Base-by-base conservation (phyloP, 2,113 vertebrate genomes). In the Motacilla tschutschensis region DNA sequence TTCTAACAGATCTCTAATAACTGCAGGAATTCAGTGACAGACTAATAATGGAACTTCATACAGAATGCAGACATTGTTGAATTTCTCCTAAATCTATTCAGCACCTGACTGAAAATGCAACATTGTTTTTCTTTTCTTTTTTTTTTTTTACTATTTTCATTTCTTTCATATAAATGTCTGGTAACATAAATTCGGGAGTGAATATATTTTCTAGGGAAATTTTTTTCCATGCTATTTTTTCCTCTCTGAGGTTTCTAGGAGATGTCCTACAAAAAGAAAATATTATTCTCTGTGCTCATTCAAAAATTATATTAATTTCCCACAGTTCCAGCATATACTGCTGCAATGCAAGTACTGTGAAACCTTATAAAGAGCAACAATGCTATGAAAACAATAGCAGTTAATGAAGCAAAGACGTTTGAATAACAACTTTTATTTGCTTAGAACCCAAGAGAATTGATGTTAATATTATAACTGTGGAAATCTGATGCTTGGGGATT, bases 201-300 rank as follows among this genome's bases (percentile, higher is more conserved):
- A 63, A 59, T 54, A 16, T 35, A 55, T 66, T 80, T 62, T 5
- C 11, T 57, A 6, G 4, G 14, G 15, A 17, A 7, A 17, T 10
- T 2, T 5, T 8, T 76, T 72, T 33, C 4, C 5, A 14, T 47
- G 1, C 0, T 24, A 9, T 10, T 64, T 44, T 36, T 21, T 9
- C 16, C 4, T 8, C 15, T 47, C 12, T 29, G 18, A 63, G 8
- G 3, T 10, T 75, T 83, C 18, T 40, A 74, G 33, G 3, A 58
- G 16, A 8, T 53, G 2, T 41, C 29, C 17, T 65, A 18, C 3
- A 21, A 29, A 83, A 65, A 86, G 8, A 1, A 48, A 14, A 31
- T 10, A 24, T 12, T 63, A 36, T 75, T 75, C 79, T 58, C 31
- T 64, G 9, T 29, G 22, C 6, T 26, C 28, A 67, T 87, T 88